phyloP scores from a whole-genome alignment of 2,797 vertebrate genomes.

The Smutsia temminckii region DNA sequence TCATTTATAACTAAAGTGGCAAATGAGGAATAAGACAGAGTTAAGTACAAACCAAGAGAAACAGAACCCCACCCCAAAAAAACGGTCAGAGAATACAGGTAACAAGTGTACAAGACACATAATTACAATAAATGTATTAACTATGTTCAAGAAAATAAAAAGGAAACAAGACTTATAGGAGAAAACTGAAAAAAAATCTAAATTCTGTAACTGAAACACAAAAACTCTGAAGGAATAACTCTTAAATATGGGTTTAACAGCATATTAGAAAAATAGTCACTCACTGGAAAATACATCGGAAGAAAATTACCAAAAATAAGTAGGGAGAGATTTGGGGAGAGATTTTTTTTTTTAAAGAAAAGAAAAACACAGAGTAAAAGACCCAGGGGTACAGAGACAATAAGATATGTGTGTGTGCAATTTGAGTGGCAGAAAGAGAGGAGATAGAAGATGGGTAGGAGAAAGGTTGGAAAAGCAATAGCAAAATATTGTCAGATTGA shows the following conservation, averaged over 20 bases:
- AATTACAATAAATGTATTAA: background rate
- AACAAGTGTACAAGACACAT: background rate
- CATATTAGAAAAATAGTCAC: slow-evolving; percentile 6
- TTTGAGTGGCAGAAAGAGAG: background rate
- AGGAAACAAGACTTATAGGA: background rate
- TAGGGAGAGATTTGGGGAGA: background rate
- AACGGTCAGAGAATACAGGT: background rate
- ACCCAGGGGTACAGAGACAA: background rate
- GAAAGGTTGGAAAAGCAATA: background rate
- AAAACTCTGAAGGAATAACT: background rate
- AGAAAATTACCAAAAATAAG: background rate
- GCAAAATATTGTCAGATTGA: background rate
- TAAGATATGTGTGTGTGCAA: background rate
- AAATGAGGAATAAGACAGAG: background rate
- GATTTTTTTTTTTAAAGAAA: background rate
- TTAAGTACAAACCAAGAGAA: background rate
- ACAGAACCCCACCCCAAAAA: background rate
- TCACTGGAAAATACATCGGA: background rate
- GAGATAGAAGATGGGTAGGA: background rate
- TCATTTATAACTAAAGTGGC: background rate
- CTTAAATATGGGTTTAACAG: background rate
- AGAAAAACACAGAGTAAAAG: background rate
- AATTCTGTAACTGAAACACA: background rate
- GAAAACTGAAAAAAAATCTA: background rate
- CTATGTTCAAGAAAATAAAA: background rate